A percentile compares a stretch with the other conserved stretches of the same genome.
phyloP scores from a whole-genome alignment of 2,888 invertebrate genomes.

The Cerastis rubricosa region DNA sequence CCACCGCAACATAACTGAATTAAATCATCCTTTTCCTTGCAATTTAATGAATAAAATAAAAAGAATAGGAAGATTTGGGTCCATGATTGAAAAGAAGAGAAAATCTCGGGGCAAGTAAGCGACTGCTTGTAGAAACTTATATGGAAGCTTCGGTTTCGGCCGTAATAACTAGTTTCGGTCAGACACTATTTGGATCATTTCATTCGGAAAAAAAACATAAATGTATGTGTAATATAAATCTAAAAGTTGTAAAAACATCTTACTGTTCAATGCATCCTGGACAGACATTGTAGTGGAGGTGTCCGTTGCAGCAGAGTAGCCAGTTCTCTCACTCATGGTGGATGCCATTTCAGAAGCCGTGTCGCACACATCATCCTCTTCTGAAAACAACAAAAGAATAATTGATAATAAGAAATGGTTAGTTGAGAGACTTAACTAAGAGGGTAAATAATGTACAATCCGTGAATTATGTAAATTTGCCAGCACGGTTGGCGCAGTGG shows the following conservation, averaged over 20 bases:
- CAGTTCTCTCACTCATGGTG: conserved; percentile 86
- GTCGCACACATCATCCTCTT: conserved; percentile 86
- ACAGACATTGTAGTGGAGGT: conserved; percentile 85
- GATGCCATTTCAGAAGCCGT: conserved; percentile 86
- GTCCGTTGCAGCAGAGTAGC: conserved; percentile 86
- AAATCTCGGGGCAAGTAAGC: neutral
- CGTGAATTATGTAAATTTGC: too few relatives aligned
- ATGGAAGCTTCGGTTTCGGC: neutral
- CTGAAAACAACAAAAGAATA: conserved; percentile 65
- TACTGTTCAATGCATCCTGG: conserved; percentile 88
- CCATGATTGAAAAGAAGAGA: neutral
- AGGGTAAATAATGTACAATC: neutral
- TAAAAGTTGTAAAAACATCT: conserved; percentile 36
- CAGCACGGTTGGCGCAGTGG: too few relatives aligned
- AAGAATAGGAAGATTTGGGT: neutral
- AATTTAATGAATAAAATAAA: neutral
- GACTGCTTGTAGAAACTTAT: neutral
- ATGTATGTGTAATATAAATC: neutral
- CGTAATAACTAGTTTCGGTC: neutral
- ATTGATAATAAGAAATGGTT: neutral
- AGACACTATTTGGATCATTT: neutral
- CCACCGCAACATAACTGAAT: too few relatives aligned
- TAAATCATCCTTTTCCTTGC: too few relatives aligned
- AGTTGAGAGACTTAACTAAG: neutral
- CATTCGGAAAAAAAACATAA: neutral